phyloP scores from a whole-genome alignment of 2,113 vertebrate genomes.

The Notechis scutatus region DNA sequence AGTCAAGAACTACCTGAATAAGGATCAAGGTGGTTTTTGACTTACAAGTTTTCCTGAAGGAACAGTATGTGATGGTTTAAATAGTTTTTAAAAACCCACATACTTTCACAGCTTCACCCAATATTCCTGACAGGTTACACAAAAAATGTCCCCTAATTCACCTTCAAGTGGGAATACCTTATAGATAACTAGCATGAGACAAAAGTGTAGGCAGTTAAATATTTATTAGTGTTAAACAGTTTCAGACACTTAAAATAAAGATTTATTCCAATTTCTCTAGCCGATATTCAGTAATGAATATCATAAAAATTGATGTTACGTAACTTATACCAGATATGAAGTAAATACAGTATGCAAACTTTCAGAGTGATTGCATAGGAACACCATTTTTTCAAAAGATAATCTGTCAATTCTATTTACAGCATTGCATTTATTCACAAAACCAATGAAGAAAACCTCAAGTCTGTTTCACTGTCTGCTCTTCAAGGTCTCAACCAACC shows the following conservation, averaged over 20 bases:
- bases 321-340: constrained; percentile 51
- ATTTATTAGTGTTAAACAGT: constrained; percentile 70
- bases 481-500: constrained; percentile 95
- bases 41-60: not conserved
- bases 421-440: constrained; percentile 45
- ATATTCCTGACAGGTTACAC: not conserved
- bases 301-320: constrained; percentile 59
- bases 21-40: not conserved
- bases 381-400: constrained; percentile 18
- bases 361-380: constrained; percentile 49
- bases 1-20: too few relatives aligned
- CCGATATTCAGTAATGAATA: constrained; percentile 36
- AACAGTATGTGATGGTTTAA: not conserved
- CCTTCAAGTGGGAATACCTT: not conserved
- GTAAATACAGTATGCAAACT: constrained; percentile 45
- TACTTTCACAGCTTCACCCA: not conserved
- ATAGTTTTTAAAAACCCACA: not conserved
- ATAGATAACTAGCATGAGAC: not conserved
- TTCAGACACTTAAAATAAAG: constrained; percentile 46
- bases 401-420: constrained; percentile 59
- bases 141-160: not conserved
- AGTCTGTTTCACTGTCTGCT: constrained; percentile 82
- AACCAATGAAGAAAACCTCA: constrained; percentile 40
- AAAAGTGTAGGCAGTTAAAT: constrained; percentile 38
- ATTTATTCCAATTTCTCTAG: constrained; percentile 23